Evolutionary conservation across 2,888 invertebrate genomes (phyloP), one percentile per base, ranked within the genome.

Genomic region (Cryptosula pallasiana): DNA sequence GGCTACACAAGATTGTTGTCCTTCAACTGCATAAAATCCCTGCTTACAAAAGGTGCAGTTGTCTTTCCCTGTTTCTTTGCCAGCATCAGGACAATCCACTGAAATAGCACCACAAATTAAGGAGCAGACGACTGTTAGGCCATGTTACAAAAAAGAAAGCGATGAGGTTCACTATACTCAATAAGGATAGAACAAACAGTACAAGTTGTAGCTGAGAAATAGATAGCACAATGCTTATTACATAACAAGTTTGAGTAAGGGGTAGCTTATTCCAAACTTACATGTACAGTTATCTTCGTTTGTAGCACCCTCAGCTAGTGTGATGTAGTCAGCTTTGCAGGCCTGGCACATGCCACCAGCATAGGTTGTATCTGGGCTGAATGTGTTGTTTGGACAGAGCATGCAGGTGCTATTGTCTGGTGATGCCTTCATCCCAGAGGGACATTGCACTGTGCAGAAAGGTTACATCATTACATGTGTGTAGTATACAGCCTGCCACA

Each of bases 301-400:
- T 0, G 93, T 92, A 74, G 95, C 90, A 73, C 92, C 93, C 0
- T 89, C 87, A 78, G 89, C 89, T 79, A 91, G 90, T 0, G 96
- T 96, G 79, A 94, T 95, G 27, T 92, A 94, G 82, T 94, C 94
- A 57, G 92, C 91, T 34, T 94, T 94, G 81, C 96, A 96, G 55
- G 91, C 89, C 72, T 93, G 87, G 83, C 95, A 96, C 25, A 32
- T 55, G 35, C 16, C 25, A 13, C 32, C 27, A 34, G 32, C 63
- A 27, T 32, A 13, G 63, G 63, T 63, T 9, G 9, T 13, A 2
- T n/a, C 32, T 9, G 25, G 29, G n/a, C 63, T 63, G 63, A 29
- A 63, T 25, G 27, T 29, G 27, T 27, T 27, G 25, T 25, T 27
- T 13, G 63, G 32, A n/a, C 63, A 63, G 32, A 25, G 29, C 32